Percentiles rank a stretch among this genome's conserved stretches.
phyloP scores from a whole-genome alignment of 1,140 invertebrate species.

The Drosophila lacteicornis region DNA sequence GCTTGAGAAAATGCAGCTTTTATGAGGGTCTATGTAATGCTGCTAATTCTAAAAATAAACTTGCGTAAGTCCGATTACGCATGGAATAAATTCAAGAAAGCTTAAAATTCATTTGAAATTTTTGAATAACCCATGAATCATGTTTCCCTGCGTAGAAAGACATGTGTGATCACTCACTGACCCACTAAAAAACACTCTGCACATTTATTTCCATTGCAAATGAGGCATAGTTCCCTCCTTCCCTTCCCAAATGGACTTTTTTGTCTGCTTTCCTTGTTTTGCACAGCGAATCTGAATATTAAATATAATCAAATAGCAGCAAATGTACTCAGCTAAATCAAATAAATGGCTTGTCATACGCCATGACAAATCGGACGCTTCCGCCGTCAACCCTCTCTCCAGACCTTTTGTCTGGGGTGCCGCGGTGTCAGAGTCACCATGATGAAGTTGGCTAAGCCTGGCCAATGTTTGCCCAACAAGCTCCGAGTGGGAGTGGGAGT shows the following conservation, averaged over 20 bases:
- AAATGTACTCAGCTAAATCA: constrained; percentile 67
- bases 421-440: constrained; percentile 56
- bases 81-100: neutral
- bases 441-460: constrained; percentile 68
- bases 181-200: constrained; percentile 42
- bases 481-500: constrained; percentile 21
- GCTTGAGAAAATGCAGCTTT: neutral
- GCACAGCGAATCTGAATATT: constrained; percentile 37
- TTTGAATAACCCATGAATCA: constrained; percentile 62
- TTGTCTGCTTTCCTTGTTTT: constrained; percentile 9
- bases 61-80: constrained; percentile 12
- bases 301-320: constrained; percentile 55
- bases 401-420: neutral
- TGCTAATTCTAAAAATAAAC: constrained; percentile 5
- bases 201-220: constrained; percentile 50
- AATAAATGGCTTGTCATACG: constrained; percentile 57
- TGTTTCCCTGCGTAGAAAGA: constrained; percentile 19
- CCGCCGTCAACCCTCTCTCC: constrained; percentile 27
- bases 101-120: constrained; percentile 39
- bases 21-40: constrained; percentile 2
- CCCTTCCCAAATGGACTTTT: neutral
- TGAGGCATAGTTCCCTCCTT: constrained; percentile 30
- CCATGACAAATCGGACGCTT: constrained; percentile 62
- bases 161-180: constrained; percentile 37
- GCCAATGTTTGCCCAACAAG: constrained; percentile 74